Base-by-base conservation (phyloP, 2,888 invertebrate species). In the Chouioia cunea region DNA sequence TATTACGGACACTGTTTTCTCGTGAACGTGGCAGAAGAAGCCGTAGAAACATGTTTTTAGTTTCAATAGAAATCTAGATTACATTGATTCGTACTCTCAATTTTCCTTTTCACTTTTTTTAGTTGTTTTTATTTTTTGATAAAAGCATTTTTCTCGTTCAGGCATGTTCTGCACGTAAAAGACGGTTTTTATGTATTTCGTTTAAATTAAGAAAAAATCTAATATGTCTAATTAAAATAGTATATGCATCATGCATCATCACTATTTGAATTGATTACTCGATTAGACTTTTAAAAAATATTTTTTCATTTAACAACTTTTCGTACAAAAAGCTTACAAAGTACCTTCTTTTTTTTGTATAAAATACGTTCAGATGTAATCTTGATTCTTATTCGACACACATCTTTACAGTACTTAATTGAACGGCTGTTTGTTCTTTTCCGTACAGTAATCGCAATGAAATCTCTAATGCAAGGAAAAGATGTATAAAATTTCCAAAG, bases 401-500 rank as follows among this genome's bases (percentile, higher is more conserved):
- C 71, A 22, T 70, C 22, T 75, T 57, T 62, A 70, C 70, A 64
- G 56, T 72, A 65, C 74, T 77, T 75, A 79, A 76, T 79, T 76
- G 76, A 80, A 77, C 76, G 80, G 12, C 8, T 77, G 79, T 71
- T 76, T 70, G 74, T 76, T 77, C 79, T 79, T 78, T 27, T 77
- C 78, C 77, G 72, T 73, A 79, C 79, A 76, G 76, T 79, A 81
- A 82, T 79, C 76, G 74, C 74, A 77, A 79, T 82, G 81, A 77
- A 81, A 79, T 79, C 75, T 78, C 77, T 75, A 74, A 76, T 79
- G 75, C 78, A 77, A 77, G 76, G 73, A 74, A n/a, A n/a, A 79
- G 75, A 81, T 81, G 77, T 79, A 79, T 78, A 79, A 82, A 80
- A 78, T 79, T 36, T 36, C 76, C 77, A 82, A 80, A 74, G 73